Evolutionary conservation across 2,888 invertebrate genomes (phyloP), one percentile per base, ranked within the genome.

Genomic region (Lissonota sp.): DNA sequence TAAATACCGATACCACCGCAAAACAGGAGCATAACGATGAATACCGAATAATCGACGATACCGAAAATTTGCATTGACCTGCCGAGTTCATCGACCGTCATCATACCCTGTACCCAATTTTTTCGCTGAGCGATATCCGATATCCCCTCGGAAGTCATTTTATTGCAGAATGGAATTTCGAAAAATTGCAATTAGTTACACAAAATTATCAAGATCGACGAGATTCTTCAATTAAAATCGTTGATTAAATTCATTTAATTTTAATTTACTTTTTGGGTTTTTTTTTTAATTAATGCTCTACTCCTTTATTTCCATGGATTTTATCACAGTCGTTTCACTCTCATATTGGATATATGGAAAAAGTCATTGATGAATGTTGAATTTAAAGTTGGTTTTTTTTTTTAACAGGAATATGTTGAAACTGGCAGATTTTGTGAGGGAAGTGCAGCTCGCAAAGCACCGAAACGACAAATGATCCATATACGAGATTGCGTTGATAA

Each of bases 1-100:
- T 96, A 97, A n/a, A 97, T 92, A 0, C 98, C 98, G 60, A 98
- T 96, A 8, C 94, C 93, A 0, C 97, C 95, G 92, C 97, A 97
- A 49, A 96, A 93, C 10, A 95, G 93, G 86, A 98, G 92, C 97
- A 97, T 97, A 0, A 94, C 88, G 75, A 95, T 94, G 91, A 97
- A 97, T 84, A 97, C 96, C 0, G 95, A 89, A 92, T 98, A 98
- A 91, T 98, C 98, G 67, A 94, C 94, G 94, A 95, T 95, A 10
- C 95, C 95, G 87, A 96, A 96, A 84, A 93, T 94, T 87, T 95
- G 95, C 92, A 96, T 93, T 64, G 94, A 92, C 67, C 90, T 89
- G 85, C 93, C 92, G 86, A 95, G 92, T 79, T 94, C 93, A 58
- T 93, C 92, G 1, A 94, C 93, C 76, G 93, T 93, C 16, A 89